A percentile compares a stretch with the other conserved stretches of the same genome.
Evolutionary conservation across 2,797 vertebrate genomes (phyloP).

Genomic region (Remorina albescens): DNA sequence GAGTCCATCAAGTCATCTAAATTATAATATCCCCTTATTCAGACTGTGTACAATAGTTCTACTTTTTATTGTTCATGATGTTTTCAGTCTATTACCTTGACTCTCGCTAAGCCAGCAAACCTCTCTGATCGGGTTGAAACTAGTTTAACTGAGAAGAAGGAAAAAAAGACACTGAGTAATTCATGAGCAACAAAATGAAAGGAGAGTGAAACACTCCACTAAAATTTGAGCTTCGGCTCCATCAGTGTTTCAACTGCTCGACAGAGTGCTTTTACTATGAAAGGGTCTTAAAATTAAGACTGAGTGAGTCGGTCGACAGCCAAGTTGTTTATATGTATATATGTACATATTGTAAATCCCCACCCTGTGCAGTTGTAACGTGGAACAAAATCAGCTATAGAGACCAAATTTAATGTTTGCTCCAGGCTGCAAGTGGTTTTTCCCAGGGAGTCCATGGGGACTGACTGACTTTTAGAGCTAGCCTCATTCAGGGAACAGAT

Average conservation of each 20-base stretch:
- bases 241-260: neutral
- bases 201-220: neutral
- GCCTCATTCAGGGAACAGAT: neutral
- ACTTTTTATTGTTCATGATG: neutral
- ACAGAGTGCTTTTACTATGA: neutral
- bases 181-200: conserved; percentile 14
- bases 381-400: too few relatives aligned
- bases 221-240: conserved; percentile 4
- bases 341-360: too few relatives aligned
- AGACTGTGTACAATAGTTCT: neutral
- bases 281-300: too few relatives aligned
- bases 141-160: conserved; percentile 2
- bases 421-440: too few relatives aligned
- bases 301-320: too few relatives aligned
- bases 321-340: too few relatives aligned
- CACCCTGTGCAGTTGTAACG: too few relatives aligned
- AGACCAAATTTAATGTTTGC: too few relatives aligned
- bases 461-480: too few relatives aligned
- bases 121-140: neutral
- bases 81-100: neutral
- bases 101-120: neutral
- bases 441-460: too few relatives aligned
- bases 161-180: conserved; percentile 1
- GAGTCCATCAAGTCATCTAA: too few relatives aligned
- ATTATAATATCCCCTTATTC: neutral